Percentiles rank a stretch among this genome's conserved stretches.
These are phyloP conservation scores for Anguilla rostrata DNA, from an alignment of 2,113 vertebrate species.

Conservation along the genomic window DNA sequence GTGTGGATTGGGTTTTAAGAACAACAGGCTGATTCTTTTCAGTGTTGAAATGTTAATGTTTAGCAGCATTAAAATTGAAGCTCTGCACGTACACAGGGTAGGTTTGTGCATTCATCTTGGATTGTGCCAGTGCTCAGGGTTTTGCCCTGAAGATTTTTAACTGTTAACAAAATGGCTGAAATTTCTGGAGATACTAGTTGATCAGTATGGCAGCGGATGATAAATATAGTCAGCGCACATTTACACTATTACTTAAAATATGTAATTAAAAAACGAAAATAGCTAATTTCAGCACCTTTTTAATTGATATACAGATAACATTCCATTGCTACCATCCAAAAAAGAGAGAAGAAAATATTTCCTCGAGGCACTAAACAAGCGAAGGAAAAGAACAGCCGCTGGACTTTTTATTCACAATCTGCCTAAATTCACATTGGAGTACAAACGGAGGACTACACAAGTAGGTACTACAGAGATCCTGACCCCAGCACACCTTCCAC, in stretches of 20 bases:
- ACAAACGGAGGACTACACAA: not conserved
- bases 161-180: no score
- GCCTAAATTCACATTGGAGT: not conserved
- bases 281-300: not conserved
- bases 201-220: no score
- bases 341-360: not conserved
- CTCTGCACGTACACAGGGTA: not conserved
- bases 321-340: not conserved
- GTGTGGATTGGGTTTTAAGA: not conserved
- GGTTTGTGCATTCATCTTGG: no score
- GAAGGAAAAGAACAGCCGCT: not conserved
- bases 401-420: not conserved
- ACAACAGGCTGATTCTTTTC: not conserved
- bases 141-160: not conserved
- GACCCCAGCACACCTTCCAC: slow-evolving; percentile 10
- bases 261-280: not conserved
- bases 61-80: not conserved
- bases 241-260: no score
- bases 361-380: not conserved
- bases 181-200: no score
- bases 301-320: not conserved
- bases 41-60: not conserved
- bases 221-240: no score
- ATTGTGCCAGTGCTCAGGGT: no score
- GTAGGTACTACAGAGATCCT: not conserved